Conservation (phyloP, 2,797 vertebrate genomes). For the Ctenopoma kingsleyae region DNA sequence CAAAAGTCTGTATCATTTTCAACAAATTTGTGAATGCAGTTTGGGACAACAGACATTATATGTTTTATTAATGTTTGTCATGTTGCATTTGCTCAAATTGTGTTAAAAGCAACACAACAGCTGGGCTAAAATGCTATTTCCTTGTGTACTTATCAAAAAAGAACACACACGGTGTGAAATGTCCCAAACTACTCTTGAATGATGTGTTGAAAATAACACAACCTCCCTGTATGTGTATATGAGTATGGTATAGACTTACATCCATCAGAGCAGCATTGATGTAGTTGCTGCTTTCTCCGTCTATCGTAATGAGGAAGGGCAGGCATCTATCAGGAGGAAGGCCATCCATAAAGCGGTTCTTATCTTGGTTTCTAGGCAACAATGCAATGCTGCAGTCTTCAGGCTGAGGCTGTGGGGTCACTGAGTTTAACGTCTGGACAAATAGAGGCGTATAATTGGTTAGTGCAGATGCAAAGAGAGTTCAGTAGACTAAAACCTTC, state of each 20-base stretch:
- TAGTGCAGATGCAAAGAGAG: neutral
- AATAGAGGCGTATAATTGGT: conserved; percentile 10
- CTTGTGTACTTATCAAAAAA: neutral
- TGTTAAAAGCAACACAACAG: conserved; percentile 33
- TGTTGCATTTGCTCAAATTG: neutral
- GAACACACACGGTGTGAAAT: conserved; percentile 8
- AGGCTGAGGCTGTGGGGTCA: conserved; percentile 96
- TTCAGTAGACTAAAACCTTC: neutral
- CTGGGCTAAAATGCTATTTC: neutral
- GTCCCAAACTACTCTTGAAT: conserved; percentile 64
- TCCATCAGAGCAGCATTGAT: conserved; percentile 87
- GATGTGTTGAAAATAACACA: conserved; percentile 67
- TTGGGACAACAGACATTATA: conserved; percentile 50
- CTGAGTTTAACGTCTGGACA: conserved; percentile 95
- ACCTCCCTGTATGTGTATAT: conserved; percentile 7
- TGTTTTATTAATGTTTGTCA: neutral
- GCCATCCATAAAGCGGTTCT: conserved; percentile 99
- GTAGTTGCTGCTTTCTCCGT: conserved; percentile 99
- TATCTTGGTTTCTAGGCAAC: conserved; percentile 98
- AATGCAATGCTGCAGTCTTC: conserved; percentile 99
- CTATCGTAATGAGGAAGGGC: conserved; percentile 99
- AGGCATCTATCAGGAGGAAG: conserved; percentile 98
- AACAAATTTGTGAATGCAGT: conserved; percentile 57
- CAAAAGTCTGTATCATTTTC: conserved; percentile 61
- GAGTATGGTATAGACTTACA: conserved; percentile 64